phyloP scores from a whole-genome alignment of 2,113 vertebrate species.

The Percina caprodes region DNA sequence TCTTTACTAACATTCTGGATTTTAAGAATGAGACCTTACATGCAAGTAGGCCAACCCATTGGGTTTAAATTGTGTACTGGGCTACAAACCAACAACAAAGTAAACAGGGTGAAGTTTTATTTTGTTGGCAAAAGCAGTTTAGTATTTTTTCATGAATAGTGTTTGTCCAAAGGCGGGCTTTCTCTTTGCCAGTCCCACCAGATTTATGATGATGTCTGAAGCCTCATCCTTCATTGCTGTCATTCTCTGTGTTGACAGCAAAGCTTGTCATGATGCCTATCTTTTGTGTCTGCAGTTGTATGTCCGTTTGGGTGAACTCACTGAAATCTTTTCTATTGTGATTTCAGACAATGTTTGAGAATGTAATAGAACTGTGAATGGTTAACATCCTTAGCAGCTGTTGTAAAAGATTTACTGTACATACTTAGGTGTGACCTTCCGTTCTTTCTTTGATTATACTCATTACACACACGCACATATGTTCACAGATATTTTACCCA shows the following conservation, averaged over 20 bases:
- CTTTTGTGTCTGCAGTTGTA: background rate
- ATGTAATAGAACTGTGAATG: background rate
- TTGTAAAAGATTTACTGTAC: slow-evolving; percentile 5
- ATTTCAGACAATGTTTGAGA: background rate
- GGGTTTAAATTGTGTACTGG: background rate
- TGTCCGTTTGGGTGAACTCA: background rate
- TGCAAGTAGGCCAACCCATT: background rate
- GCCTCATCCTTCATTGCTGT: background rate
- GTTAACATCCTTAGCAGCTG: background rate
- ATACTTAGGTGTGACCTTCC: slow-evolving; percentile 19
- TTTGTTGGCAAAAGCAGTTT: background rate
- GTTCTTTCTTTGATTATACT: slow-evolving; percentile 18
- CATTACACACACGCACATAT: slow-evolving; percentile 2
- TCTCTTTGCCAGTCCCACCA: slow-evolving; percentile 4
- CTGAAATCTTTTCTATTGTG: slow-evolving; percentile 31
- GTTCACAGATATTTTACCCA: background rate
- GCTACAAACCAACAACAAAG: background rate
- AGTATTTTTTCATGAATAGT: slow-evolving; percentile 22
- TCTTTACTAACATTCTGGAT: slow-evolving; percentile 10
- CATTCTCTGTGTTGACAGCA: slow-evolving; percentile 37
- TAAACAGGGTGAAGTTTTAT: background rate
- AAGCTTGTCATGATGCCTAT: slow-evolving; percentile 10
- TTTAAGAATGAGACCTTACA: slow-evolving; percentile 4
- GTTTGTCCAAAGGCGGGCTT: slow-evolving; percentile 8
- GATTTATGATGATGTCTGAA: slow-evolving; percentile 3